A percentile compares a stretch with the other conserved stretches of the same genome.
Conservation (phyloP, 1,140 invertebrate species). For the Drosophila pseudoobscura region DNA sequence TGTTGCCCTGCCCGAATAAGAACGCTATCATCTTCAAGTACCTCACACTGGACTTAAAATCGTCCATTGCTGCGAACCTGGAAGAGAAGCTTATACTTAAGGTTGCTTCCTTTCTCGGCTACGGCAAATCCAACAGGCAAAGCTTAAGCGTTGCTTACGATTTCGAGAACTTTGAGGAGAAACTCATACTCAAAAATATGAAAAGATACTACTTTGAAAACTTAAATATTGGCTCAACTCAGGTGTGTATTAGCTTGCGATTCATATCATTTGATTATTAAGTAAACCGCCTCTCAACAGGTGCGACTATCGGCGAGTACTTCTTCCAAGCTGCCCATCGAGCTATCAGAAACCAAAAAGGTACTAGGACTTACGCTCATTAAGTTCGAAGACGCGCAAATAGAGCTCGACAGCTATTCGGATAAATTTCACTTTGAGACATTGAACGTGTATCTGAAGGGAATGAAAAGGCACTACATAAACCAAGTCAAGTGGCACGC, state of each 20-base stretch:
- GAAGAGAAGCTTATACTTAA: conserved; percentile 95
- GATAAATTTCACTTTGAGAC: conserved; percentile 95
- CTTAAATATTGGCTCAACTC: conserved; percentile 91
- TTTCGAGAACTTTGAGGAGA: conserved; percentile 87
- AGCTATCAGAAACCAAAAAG: conserved; percentile 92
- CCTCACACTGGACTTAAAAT: conserved; percentile 91
- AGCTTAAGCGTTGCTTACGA: conserved; percentile 53
- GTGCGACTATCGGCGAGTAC: conserved; percentile 94
- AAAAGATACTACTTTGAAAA: conserved; percentile 95
- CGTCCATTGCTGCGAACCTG: conserved; percentile 92
- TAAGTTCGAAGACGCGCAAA: conserved; percentile 97
- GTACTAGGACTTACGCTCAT: conserved; percentile 94
- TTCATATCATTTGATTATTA: conserved; percentile 2
- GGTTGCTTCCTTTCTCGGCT: conserved; percentile 88
- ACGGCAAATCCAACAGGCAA: conserved; percentile 79
- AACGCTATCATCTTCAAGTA: conserved; percentile 92
- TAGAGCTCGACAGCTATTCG: conserved; percentile 94
- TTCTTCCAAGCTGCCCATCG: conserved; percentile 89
- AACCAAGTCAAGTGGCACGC: conserved; percentile 97
- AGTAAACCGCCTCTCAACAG: conserved; percentile 63
- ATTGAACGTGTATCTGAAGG: conserved; percentile 80
- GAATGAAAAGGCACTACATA: conserved; percentile 77
- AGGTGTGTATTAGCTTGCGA: conserved; percentile 52
- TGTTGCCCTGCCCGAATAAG: conserved; percentile 88
- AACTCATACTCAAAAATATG: conserved; percentile 91